A percentile compares a stretch with the other conserved stretches of the same genome.
Conservation (phyloP, 2,797 vertebrate species). For the Cryptoblepharus egeriae region DNA sequence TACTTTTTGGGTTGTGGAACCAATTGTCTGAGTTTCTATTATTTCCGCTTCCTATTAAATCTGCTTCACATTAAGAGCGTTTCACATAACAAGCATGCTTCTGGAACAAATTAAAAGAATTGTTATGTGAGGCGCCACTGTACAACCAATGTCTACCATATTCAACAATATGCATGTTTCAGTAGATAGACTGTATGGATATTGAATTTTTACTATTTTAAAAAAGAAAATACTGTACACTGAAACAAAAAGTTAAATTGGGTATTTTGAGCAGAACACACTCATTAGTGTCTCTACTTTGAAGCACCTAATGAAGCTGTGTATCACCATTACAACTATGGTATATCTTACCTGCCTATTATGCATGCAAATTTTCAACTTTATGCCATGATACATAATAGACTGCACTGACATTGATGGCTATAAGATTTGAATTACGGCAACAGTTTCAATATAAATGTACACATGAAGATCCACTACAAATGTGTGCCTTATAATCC, state of each 20-base stretch:
- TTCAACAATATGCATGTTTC: not conserved
- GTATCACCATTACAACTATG: slow-evolving; percentile 15
- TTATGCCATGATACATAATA: not conserved
- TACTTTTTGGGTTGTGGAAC: no score
- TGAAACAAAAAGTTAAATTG: not conserved
- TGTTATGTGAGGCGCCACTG: no score
- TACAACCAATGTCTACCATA: fast-evolving
- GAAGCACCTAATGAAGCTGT: not conserved
- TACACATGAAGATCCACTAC: slow-evolving; percentile 55
- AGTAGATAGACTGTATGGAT: not conserved
- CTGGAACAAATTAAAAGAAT: no score
- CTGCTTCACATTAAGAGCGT: no score
- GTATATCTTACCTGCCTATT: not conserved
- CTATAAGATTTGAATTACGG: slow-evolving; percentile 48
- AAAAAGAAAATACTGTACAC: not conserved
- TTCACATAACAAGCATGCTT: no score
- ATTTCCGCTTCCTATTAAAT: no score
- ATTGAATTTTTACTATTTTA: not conserved
- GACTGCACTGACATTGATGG: slow-evolving; percentile 48
- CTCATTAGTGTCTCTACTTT: not conserved
- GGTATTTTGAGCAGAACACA: not conserved
- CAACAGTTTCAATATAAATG: slow-evolving; percentile 61
- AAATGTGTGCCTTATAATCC: slow-evolving; percentile 50
- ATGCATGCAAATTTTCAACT: slow-evolving; percentile 25
- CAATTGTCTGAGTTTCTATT: no score